Base-by-base conservation (phyloP, 1,140 invertebrate species). In the Trinorchestia longiramus region DNA sequence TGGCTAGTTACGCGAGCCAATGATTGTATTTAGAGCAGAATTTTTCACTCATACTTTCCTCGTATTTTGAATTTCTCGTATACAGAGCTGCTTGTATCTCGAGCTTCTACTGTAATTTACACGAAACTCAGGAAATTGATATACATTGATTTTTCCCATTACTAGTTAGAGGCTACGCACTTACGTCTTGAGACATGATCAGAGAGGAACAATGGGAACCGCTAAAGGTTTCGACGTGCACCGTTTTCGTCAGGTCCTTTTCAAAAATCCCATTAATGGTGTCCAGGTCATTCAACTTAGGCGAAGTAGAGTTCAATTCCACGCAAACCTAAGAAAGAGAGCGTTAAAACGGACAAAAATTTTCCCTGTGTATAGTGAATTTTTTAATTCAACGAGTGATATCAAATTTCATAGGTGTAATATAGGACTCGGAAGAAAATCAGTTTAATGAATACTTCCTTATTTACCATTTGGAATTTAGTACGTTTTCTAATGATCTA, bases 261-360 rank as follows among this genome's bases (percentile, higher is more conserved):
- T 36, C 88, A 0, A 90, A 90, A 90, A 90, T 90, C 0, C n/a
- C 88, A 17, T 42, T 28, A 15, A 90, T 42, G 8, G 88, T 90
- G 88, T 90, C 88, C 41, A 90, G 88, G 88, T 90, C 88, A 36
- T 90, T 90, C 28, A 90, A 41, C 41, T 90, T 90, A 11, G 88
- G 88, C 15, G 43, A 8, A 15, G 88, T 90, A 19, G 43, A 90
- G n/a, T 90, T 43, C 88, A 41, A 36, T 43, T 90, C 88, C 15
- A 42, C 15, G 43, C 88, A 90, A 90, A 43, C 15, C 88, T 90
- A 41, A 43, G 28, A 90, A 90, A 90, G 28, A 90, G 17, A 42
- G 4, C 8, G 43, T 90, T 90, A 36, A 90, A 41, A 42, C 28
- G 6, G 19, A 53, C 6, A 53, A 8, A 19, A 53, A 53, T 53